Evolutionary conservation across 2,888 invertebrate genomes (phyloP), one percentile per base, ranked within the genome.

Genomic region (Hemaris fuciformis): DNA sequence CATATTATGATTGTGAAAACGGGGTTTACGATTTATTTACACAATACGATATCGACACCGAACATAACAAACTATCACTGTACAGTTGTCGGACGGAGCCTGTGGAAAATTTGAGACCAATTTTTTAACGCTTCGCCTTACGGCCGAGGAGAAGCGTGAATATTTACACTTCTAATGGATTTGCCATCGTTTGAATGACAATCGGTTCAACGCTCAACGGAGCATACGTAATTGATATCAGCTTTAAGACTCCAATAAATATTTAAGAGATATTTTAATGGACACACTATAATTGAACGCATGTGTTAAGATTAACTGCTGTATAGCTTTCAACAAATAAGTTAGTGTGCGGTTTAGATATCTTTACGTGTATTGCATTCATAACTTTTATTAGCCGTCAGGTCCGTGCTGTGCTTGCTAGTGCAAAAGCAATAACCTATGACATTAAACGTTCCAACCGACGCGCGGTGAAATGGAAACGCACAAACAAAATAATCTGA

Each of bases 11-110:
- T 92, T 92, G 90, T 89, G 92, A 89, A 92, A 92, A 92, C 81
- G 87, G 88, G 92, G 91, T 92, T 92, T 92, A 92, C 91, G 91
- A 89, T 91, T 91, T 92, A 91, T 91, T 92, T 91, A 89, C 90
- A 89, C 88, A 87, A 82, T 80, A 84, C 88, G 79, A 85, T 89
- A 90, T 84, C 85, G 82, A 83, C 80, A 88, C 81, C 70, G 77
- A 84, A 87, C 85, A 85, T 81, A 86, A 85, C 83, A 82, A 84
- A 87, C 85, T 89, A 82, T 89, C 90, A 87, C 76, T 84, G 74
- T 76, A 74, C 75, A 66, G 74, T 73, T 79, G 75, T 79, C 76
- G 74, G 73, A 72, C 68, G 73, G 66, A 68, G 67, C 65, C 64
- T 65, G 72, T 65, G 63, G 69, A 72, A 74, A 78, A 74, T 71